Evolutionary conservation across 2,797 vertebrate species (phyloP).

Genomic region (Lacerta agilis): DNA sequence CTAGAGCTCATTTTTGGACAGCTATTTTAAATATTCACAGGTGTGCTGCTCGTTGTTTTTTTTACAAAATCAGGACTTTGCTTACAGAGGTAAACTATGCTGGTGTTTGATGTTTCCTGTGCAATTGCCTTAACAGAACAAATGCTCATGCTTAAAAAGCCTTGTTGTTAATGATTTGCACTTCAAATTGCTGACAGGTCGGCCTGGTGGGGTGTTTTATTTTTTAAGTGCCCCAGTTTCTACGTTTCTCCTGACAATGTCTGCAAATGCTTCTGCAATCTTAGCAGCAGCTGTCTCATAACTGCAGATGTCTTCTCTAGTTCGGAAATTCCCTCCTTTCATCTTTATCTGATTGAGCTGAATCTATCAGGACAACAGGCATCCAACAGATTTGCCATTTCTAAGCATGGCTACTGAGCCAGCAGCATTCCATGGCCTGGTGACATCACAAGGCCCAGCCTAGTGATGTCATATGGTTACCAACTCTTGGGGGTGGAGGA

Average conservation of each 20-base stretch:
- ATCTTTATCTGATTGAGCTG: neutral
- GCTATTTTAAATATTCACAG: neutral
- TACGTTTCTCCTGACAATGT: constrained; percentile 2
- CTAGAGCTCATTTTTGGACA: neutral
- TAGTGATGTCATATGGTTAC: neutral
- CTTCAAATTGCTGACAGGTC: neutral
- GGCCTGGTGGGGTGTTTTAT: neutral
- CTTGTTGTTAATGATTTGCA: constrained; percentile 1
- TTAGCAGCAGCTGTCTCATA: constrained; percentile 1
- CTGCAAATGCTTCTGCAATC: neutral
- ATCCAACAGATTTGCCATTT: neutral
- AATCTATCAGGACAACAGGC: neutral
- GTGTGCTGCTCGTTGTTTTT: neutral
- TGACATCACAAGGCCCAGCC: neutral
- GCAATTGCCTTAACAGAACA: neutral
- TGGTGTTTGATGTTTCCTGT: neutral
- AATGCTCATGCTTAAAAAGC: neutral
- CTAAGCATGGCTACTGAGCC: neutral
- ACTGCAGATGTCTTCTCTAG: constrained; percentile 12
- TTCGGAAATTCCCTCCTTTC: neutral
- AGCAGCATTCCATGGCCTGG: neutral
- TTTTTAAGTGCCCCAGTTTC: neutral
- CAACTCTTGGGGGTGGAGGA: neutral
- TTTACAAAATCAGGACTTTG: neutral
- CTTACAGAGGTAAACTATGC: neutral